Conservation (phyloP, 2,888 invertebrate genomes). For the Xestia sexstrigata region DNA sequence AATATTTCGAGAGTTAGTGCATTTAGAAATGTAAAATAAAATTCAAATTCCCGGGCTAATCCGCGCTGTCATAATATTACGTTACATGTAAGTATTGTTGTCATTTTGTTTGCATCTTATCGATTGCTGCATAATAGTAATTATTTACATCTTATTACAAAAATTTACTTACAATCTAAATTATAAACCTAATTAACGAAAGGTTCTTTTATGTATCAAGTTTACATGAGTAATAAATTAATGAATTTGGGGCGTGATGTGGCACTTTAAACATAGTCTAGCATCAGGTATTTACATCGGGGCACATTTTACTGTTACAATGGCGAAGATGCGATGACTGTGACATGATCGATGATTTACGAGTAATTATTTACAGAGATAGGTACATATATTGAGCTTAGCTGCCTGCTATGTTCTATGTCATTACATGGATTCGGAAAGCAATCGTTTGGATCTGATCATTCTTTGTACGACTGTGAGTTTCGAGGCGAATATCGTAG, state of each 20-base stretch:
- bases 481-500: slow-evolving; percentile 42
- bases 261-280: slow-evolving; percentile 79
- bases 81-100: slow-evolving; percentile 67
- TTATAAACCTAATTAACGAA: slow-evolving; percentile 87
- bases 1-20: slow-evolving; percentile 50
- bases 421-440: slow-evolving; percentile 82
- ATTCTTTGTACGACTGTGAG: slow-evolving; percentile 44
- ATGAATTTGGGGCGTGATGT: slow-evolving; percentile 86
- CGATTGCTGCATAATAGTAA: slow-evolving; percentile 73
- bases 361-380: slow-evolving; percentile 83
- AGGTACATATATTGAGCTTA: slow-evolving; percentile 80
- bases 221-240: slow-evolving; percentile 89
- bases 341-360: slow-evolving; percentile 72
- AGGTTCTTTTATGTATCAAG: slow-evolving; percentile 81
- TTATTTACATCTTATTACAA: slow-evolving; percentile 88
- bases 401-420: slow-evolving; percentile 81
- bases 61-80: slow-evolving; percentile 49
- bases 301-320: slow-evolving; percentile 62
- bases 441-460: slow-evolving; percentile 45
- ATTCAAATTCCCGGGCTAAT: slow-evolving; percentile 26
- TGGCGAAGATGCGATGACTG: slow-evolving; percentile 70
- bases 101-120: slow-evolving; percentile 70
- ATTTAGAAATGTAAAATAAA: slow-evolving; percentile 47
- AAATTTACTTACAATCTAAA: slow-evolving; percentile 81
- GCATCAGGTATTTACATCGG: slow-evolving; percentile 81